phyloP scores from a whole-genome alignment of 1,140 invertebrate genomes.

The Homalodisca vitripennis region DNA sequence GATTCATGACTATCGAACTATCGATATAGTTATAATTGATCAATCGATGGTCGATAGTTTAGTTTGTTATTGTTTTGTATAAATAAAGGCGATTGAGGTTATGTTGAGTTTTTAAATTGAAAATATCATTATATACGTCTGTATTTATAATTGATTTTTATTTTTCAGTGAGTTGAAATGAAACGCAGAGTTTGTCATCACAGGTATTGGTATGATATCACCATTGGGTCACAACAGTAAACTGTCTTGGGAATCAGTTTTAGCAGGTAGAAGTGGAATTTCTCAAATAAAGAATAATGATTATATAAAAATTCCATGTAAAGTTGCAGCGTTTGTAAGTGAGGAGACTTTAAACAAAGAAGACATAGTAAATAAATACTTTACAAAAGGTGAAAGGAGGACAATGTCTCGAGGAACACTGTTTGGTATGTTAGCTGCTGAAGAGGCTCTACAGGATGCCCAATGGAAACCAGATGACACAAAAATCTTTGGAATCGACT shows the following conservation, averaged over 20 bases:
- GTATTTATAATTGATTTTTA: no score
- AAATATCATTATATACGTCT: no score
- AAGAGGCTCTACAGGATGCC: slow-evolving; percentile 77
- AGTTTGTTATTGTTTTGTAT: no score
- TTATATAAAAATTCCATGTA: slow-evolving; percentile 77
- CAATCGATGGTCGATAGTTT: no score
- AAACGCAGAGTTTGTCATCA: slow-evolving; percentile 80
- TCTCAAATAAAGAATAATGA: slow-evolving; percentile 56
- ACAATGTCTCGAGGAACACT: slow-evolving; percentile 80
- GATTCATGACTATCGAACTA: no score
- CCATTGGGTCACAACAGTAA: slow-evolving; percentile 75
- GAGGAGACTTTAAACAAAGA: slow-evolving; percentile 51
- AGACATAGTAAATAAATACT: slow-evolving; percentile 61
- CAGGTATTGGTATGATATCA: slow-evolving; percentile 85
- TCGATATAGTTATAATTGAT: no score
- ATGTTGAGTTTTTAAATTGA: no score
- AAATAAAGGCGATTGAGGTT: no score
- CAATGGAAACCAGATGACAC: slow-evolving; percentile 60
- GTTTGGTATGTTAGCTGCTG: slow-evolving; percentile 79
- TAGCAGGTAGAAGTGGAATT: slow-evolving; percentile 61
- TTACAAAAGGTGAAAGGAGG: slow-evolving; percentile 74
- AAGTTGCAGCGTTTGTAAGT: slow-evolving; percentile 72
- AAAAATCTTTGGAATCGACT: slow-evolving; percentile 60
- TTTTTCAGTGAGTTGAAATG: no score
- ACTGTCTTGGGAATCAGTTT: slow-evolving; percentile 50